These are phyloP conservation scores for Oxyruncus cristatus DNA, from an alignment of 2,113 vertebrate genomes.

Conservation along the genomic window DNA sequence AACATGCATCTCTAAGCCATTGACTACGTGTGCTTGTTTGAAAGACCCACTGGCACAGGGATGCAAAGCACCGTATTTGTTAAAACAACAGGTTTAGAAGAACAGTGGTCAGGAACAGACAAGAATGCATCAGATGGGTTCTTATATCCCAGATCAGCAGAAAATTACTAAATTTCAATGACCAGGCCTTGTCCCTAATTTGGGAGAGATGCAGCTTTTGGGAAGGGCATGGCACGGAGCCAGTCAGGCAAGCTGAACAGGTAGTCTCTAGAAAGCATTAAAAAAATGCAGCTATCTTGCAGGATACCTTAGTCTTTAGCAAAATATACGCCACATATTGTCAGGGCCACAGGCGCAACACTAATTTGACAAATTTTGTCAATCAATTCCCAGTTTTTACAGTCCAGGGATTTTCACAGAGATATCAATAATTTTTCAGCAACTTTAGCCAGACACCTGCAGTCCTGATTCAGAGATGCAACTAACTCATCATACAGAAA, in stretches of 20 bases:
- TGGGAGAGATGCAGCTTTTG: not conserved
- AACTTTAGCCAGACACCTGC: not conserved
- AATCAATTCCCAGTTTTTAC: not conserved
- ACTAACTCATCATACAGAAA: not conserved
- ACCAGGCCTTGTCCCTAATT: not conserved
- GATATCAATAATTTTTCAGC: not conserved
- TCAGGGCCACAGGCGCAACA: not conserved
- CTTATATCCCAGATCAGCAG: not conserved
- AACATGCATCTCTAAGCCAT: not conserved
- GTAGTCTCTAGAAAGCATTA: not conserved
- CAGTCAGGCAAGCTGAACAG: not conserved
- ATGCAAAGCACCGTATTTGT: not conserved
- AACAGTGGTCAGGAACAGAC: not conserved
- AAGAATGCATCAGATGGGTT: not conserved
- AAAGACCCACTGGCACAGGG: not conserved
- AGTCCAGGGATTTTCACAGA: not conserved
- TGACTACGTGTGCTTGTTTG: rapidly evolving
- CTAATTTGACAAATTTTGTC: not conserved
- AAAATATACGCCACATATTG: not conserved
- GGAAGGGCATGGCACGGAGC: not conserved
- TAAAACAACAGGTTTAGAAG: not conserved
- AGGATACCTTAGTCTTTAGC: not conserved
- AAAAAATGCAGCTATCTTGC: not conserved
- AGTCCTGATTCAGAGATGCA: not conserved
- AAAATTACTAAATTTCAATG: not conserved